Base-by-base conservation (phyloP, 2,888 invertebrate genomes). In the Lasioglossum calceatum region DNA sequence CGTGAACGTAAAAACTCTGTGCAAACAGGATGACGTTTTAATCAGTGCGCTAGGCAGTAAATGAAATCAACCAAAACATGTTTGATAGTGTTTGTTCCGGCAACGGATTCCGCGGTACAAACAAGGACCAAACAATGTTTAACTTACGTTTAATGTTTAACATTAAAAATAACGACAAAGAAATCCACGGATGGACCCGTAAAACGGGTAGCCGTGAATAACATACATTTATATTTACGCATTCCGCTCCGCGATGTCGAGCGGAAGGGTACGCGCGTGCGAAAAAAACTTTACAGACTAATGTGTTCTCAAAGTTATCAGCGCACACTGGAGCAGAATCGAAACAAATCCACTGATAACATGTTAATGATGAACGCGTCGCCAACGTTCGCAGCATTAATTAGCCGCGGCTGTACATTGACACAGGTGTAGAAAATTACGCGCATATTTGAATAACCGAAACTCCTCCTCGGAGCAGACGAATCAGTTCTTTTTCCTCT, bases 371-470 rank as follows among this genome's bases (percentile, higher is more conserved):
- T 14, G 54, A 32, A 42, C n/a, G 27, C 27, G 27, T 10, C 4
- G n/a, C 2, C 1, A 23, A 50, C 27, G 27, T 50, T 36, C 47
- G 39, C 42, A 47, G n/a, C 50, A 42, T 73, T 83, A 83, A 77
- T 61, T 79, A 54, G 19, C 23, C 54, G 16, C 50, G n/a, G 80
- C 76, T 58, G 50, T 44, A 75, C 67, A 88, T 91, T 92, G 88
- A 89, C 89, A 88, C 92, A 92, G 89, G 82, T 92, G 91, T 82
- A 54, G 27, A 58, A 85, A 84, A 44, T 19, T 77, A 73, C 72
- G 32, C 27, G 32, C 16, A 5, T 47, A 16, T 82, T 74, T 78
- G 32, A 61, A 16, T 32, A 61, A 50, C 73, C 39, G 4, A 77
- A 77, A 70, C 42, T 32, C 50, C 16, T 5, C n/a, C 44, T 19